Percentiles rank a stretch among this genome's conserved stretches.
These are phyloP conservation scores for Leguminivora glycinivorella DNA, from an alignment of 1,140 invertebrate species.

Conservation along the genomic window DNA sequence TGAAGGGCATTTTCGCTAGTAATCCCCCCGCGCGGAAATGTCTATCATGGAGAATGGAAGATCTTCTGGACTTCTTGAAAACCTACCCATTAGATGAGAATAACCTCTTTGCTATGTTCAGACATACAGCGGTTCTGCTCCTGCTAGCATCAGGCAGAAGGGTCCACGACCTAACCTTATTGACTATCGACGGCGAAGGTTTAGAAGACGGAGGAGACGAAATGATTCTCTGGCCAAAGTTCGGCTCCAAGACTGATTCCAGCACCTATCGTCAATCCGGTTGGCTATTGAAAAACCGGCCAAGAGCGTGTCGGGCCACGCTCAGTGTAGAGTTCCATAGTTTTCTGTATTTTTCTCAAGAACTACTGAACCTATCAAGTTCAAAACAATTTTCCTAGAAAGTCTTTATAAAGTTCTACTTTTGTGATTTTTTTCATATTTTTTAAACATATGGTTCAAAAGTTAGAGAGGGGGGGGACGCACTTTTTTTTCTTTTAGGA, in stretches of 20 bases:
- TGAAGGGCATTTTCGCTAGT: conserved; percentile 9
- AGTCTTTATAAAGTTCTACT: too few species aligned
- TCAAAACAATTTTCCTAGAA: too few species aligned
- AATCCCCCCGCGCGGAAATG: conserved; percentile 5
- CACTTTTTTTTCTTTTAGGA: too few species aligned
- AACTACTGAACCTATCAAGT: too few species aligned
- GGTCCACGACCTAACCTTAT: conserved; percentile 26
- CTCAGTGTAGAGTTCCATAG: too few species aligned
- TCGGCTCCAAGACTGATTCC: neutral
- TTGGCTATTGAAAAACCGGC: neutral
- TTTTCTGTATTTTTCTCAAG: too few species aligned
- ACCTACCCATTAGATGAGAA: conserved; percentile 1
- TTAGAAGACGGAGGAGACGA: conserved; percentile 25
- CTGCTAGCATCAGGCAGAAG: conserved; percentile 23
- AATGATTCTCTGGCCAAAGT: neutral
- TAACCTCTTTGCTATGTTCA: neutral
- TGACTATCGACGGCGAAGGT: neutral
- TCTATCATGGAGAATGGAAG: conserved; percentile 22
- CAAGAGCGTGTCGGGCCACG: too few species aligned
- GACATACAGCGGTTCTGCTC: conserved; percentile 7
- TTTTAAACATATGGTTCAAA: too few species aligned
- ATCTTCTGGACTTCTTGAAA: neutral
- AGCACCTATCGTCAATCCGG: neutral
- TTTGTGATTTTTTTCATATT: too few species aligned
- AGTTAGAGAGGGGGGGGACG: too few species aligned